Percentiles rank a stretch among this genome's conserved stretches.
Evolutionary conservation across 2,888 invertebrate species (phyloP).

Genomic region (Harpagoxenus sublaevis): DNA sequence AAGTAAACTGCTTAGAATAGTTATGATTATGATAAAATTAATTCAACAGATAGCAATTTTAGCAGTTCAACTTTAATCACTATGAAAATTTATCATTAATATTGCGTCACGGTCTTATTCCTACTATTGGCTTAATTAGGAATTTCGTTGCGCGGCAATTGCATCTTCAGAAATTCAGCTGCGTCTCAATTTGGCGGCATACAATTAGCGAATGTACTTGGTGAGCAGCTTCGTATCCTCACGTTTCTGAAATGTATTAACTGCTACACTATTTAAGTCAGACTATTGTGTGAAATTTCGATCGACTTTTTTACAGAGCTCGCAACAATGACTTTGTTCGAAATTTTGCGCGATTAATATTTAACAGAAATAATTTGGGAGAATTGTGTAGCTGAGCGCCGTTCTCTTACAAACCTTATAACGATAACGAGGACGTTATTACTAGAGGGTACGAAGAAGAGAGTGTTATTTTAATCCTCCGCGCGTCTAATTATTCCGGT

Average conservation of each 20-base stretch:
- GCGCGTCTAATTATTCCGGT: slow-evolving; percentile 20
- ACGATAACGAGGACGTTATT: slow-evolving; percentile 24
- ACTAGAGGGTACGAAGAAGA: neutral
- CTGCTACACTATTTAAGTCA: neutral
- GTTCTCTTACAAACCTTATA: neutral
- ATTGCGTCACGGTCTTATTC: neutral
- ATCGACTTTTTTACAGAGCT: neutral
- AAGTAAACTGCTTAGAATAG: neutral
- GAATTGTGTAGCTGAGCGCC: neutral
- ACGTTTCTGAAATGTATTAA: slow-evolving; percentile 34
- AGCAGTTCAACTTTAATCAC: slow-evolving; percentile 7
- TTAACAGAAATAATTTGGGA: neutral
- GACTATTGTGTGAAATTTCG: slow-evolving; percentile 4
- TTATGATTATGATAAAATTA: neutral
- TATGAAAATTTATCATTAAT: slow-evolving; percentile 44
- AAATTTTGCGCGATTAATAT: slow-evolving; percentile 15
- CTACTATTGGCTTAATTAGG: slow-evolving; percentile 40
- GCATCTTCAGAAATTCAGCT: slow-evolving; percentile 43
- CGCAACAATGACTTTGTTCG: neutral
- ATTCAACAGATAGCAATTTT: neutral
- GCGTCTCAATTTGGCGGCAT: slow-evolving; percentile 21
- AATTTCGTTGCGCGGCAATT: slow-evolving; percentile 37
- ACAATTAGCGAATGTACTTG: slow-evolving; percentile 38
- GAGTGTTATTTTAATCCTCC: slow-evolving; percentile 23
- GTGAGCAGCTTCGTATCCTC: slow-evolving; percentile 4